These are phyloP conservation scores for Porites lobata DNA, from an alignment of 92 coral and sea anemone species.

Conservation along the genomic window DNA sequence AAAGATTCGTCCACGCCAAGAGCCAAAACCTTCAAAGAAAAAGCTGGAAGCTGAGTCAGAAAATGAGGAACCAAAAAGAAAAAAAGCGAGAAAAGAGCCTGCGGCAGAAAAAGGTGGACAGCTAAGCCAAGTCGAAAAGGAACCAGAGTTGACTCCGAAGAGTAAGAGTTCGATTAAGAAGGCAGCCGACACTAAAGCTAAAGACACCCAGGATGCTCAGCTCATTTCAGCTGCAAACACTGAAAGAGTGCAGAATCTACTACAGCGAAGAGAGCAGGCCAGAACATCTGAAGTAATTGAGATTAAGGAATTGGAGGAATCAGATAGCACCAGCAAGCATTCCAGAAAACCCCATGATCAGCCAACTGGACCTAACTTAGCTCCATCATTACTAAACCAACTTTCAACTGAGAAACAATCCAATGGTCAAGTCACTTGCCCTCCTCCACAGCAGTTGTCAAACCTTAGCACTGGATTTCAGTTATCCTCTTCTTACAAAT, in stretches of 20 bases:
- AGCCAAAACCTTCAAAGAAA: constrained; percentile 45
- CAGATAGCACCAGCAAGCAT: background rate
- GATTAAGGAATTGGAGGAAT: background rate
- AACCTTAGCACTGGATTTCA: too few relatives aligned
- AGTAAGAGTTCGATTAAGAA: constrained; percentile 27
- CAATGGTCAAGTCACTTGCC: background rate
- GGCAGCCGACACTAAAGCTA: constrained; percentile 2
- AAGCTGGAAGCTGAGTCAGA: constrained; percentile 28
- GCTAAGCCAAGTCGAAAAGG: constrained; percentile 18
- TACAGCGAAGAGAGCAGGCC: constrained; percentile 20
- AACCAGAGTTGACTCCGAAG: constrained; percentile 20
- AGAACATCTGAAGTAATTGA: background rate
- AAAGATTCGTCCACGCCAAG: constrained; percentile 20
- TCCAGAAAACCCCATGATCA: background rate
- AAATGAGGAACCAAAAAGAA: background rate
- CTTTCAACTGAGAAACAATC: too few relatives aligned
- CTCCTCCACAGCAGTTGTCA: background rate
- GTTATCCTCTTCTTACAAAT: background rate
- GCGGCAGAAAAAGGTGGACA: constrained; percentile 4
- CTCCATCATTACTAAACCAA: background rate
- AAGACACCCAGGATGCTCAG: too few relatives aligned
- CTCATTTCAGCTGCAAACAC: constrained; percentile 12
- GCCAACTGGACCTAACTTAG: background rate
- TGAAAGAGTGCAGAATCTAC: constrained; percentile 30
- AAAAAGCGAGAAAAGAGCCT: background rate